A percentile compares a stretch with the other conserved stretches of the same genome.
Conservation (phyloP, 2,113 vertebrate genomes). For the Oriolus oriolus region DNA sequence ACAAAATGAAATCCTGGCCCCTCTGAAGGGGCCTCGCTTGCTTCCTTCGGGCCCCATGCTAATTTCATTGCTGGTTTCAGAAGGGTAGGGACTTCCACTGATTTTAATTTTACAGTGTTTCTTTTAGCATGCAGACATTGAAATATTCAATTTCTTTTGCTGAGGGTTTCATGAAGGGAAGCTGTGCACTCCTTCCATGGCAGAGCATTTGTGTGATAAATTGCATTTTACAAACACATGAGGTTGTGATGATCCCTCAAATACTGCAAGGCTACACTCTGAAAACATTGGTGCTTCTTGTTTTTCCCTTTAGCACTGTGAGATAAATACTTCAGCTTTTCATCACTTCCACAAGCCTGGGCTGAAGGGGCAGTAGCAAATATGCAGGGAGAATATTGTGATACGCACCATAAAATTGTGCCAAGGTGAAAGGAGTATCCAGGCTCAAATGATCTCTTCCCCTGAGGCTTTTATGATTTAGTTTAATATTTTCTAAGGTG, state of each 20-base stretch:
- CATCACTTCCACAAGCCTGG: not conserved
- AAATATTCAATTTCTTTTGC: not conserved
- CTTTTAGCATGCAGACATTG: not conserved
- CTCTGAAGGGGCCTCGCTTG: not conserved
- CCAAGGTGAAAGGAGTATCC: not conserved
- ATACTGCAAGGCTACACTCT: not conserved
- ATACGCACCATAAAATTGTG: not conserved
- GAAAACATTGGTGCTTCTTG: not conserved
- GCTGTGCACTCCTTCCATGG: not conserved
- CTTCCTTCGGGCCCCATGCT: not conserved
- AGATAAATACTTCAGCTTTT: not conserved
- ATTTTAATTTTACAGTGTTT: not conserved
- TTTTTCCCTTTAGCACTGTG: not conserved
- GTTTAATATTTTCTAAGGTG: not conserved
- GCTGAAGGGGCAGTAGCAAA: not conserved
- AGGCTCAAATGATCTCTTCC: not conserved
- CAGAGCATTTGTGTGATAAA: not conserved
- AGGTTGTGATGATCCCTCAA: not conserved
- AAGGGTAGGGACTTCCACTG: not conserved
- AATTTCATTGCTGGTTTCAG: slow-evolving; percentile 10
- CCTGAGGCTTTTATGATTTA: not conserved
- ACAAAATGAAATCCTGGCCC: not conserved
- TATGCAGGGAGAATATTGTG: not conserved
- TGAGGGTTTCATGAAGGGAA: not conserved
- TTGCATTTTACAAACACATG: not conserved